Evolutionary conservation across 2,888 invertebrate genomes (phyloP), one percentile per base, ranked within the genome.

Genomic region (Coelopa pilipes): DNA sequence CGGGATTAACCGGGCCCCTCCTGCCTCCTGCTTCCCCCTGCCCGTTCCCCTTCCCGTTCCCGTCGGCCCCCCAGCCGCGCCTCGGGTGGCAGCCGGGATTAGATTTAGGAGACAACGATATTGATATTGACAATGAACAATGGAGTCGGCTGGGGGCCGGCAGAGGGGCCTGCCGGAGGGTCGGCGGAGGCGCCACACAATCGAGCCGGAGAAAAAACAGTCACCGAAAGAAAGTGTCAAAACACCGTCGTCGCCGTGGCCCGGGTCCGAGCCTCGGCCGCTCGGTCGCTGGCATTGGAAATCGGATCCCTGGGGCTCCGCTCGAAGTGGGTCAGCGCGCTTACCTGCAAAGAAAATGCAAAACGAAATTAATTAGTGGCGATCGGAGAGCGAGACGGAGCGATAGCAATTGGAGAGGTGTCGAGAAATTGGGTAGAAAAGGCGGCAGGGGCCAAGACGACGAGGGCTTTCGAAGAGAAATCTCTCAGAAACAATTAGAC

Each of bases 101-200:
- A 57, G 21, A 57, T 57, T 57, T 57, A n/a, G 17, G 19, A 57
- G 57, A 17, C 15, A 57, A 19, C 17, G 57, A 57, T 19, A 57
- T 57, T 57, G 57, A 57, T 57, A 57, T n/a, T 57, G 57, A 57
- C 57, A 57, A 57, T 57, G 12, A 57, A 19, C 34, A 34, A 34
- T 34, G 34, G 34, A 34, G 34, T 2, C 7, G 34, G 34, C 2
- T 34, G 34, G 34, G 7, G 34, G 34, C 2, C 4, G 7, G 7
- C 34, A 7, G 7, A 34, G 34, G 34, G 34, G 34, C 7, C 34
- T 34, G 34, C 34, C 34, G 7, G 34, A 34, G 34, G 34, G 34
- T n/a, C n/a, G 34, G 2, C 34, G 34, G 34, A 34, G 34, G 34
- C 34, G 34, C 34, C 34, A 34, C 2, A 34, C 34, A 34, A 34